These are phyloP conservation scores for Megamerina dolium DNA, from an alignment of 2,888 invertebrate species.

Conservation along the genomic window DNA sequence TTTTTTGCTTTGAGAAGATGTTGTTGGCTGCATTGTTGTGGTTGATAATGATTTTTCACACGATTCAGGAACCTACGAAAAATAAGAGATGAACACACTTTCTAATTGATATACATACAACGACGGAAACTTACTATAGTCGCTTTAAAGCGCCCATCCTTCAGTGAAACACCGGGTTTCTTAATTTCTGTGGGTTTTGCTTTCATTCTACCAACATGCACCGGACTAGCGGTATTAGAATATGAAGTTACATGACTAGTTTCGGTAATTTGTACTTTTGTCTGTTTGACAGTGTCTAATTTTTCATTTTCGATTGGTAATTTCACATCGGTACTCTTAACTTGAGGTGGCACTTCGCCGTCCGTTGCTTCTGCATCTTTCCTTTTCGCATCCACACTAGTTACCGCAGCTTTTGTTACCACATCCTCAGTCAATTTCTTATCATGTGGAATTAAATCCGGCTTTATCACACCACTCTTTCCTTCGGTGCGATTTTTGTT, in stretches of 20 bases:
- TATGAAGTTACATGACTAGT: too few species aligned
- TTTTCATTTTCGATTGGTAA: too few species aligned
- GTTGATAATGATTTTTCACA: too few species aligned
- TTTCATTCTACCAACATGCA: slow-evolving; percentile 17
- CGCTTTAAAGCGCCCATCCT: slow-evolving; percentile 17
- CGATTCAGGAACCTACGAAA: too few species aligned
- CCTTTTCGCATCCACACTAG: slow-evolving; percentile 14
- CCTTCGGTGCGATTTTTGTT: slow-evolving; percentile 44
- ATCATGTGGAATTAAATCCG: slow-evolving; percentile 39
- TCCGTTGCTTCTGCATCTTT: too few species aligned
- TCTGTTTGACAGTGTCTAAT: slow-evolving; percentile 4
- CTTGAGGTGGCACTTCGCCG: too few species aligned
- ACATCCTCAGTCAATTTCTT: slow-evolving; percentile 12
- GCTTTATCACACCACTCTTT: slow-evolving; percentile 38
- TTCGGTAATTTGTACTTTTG: slow-evolving; percentile 8
- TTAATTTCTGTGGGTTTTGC: slow-evolving; percentile 30
- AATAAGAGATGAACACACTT: too few species aligned
- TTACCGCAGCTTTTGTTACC: slow-evolving; percentile 10
- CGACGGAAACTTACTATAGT: slow-evolving; percentile 10
- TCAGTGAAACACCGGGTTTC: slow-evolving; percentile 14
- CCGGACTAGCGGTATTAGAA: too few species aligned
- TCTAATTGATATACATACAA: too few species aligned
- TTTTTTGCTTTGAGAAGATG: not conserved
- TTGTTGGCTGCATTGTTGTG: not conserved
- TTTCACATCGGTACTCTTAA: too few species aligned